phyloP scores from a whole-genome alignment of 2,797 vertebrate species.

The Mionectes olivaceus region DNA sequence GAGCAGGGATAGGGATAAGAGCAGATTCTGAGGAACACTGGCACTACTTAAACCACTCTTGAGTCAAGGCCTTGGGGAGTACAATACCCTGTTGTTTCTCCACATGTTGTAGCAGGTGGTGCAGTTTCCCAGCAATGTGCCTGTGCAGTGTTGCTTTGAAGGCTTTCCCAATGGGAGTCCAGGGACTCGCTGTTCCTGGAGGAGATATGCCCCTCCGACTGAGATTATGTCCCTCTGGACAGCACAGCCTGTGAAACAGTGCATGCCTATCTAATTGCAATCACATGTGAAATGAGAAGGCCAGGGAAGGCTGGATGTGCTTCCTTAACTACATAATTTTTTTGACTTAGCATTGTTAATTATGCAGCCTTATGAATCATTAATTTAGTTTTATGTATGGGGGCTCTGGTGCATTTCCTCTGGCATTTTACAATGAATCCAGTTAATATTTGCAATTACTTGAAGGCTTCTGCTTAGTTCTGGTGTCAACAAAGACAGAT shows the following conservation, averaged over 20 bases:
- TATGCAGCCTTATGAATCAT: constrained; percentile 23
- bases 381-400: constrained; percentile 19
- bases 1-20: neutral
- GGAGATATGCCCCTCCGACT: neutral
- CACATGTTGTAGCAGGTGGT: neutral
- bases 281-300: constrained; percentile 10
- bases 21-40: neutral
- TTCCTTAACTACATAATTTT: neutral
- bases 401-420: constrained; percentile 16
- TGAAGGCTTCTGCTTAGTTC: neutral
- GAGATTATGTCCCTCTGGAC: neutral
- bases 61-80: neutral
- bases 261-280: constrained; percentile 38
- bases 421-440: neutral
- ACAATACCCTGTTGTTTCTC: rapidly evolving
- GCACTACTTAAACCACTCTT: neutral
- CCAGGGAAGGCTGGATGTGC: neutral
- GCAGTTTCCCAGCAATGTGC: neutral
- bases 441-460: constrained; percentile 10
- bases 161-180: neutral
- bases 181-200: constrained; percentile 12
- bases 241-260: constrained; percentile 9
- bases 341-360: constrained; percentile 27
- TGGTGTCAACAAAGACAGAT: neutral
- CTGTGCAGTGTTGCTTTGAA: neutral